A percentile compares a stretch with the other conserved stretches of the same genome.
Evolutionary conservation across 2,888 invertebrate species (phyloP).

Genomic region (Nephrotoma appendiculata): DNA sequence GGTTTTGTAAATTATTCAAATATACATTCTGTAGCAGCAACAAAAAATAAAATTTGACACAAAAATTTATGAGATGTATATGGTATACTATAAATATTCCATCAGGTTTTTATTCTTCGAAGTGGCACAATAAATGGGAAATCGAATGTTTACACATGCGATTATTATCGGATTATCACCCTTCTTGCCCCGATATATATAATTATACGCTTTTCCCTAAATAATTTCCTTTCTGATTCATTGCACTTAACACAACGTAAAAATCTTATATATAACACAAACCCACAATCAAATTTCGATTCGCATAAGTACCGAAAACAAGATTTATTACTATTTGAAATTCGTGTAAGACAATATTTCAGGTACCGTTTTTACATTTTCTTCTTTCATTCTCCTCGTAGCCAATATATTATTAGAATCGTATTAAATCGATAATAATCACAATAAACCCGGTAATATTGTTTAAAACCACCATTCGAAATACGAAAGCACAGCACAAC

Average conservation of each 20-base stretch:
- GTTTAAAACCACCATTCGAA: not conserved
- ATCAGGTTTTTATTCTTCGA: not conserved
- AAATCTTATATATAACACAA: not conserved
- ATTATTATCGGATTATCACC: not conserved
- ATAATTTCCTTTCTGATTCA: not conserved
- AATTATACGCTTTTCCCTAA: not conserved
- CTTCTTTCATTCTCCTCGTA: not conserved
- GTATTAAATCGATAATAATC: not conserved
- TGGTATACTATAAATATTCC: not conserved
- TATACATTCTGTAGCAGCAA: not conserved
- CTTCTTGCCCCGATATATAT: not conserved
- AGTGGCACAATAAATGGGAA: not conserved
- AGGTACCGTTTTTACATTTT: not conserved
- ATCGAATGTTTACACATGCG: not conserved
- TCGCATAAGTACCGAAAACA: not conserved
- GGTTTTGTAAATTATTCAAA: not conserved
- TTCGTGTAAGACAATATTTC: not conserved
- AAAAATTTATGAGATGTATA: not conserved
- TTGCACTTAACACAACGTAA: not conserved
- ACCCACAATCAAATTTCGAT: not conserved
- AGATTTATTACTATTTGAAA: not conserved
- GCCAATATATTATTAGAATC: too few species aligned
- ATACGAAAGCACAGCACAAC: not conserved
- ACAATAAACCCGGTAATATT: not conserved
- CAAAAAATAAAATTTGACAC: not conserved